Percentiles rank a stretch among this genome's conserved stretches.
Evolutionary conservation across 2,888 invertebrate species (phyloP).

Genomic region (Cepaea hortensis): DNA sequence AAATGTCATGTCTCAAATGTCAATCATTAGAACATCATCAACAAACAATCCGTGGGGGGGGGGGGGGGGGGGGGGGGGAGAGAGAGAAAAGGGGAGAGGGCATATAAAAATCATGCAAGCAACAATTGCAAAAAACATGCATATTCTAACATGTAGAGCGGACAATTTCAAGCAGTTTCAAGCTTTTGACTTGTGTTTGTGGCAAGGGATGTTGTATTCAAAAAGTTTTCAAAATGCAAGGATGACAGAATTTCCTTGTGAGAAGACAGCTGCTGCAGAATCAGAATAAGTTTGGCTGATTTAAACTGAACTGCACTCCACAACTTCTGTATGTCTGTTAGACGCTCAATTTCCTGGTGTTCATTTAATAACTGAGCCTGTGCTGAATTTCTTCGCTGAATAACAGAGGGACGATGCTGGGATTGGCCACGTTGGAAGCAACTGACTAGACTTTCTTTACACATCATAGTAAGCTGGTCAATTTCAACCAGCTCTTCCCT

Average conservation of each 20-base stretch:
- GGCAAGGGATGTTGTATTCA: background rate
- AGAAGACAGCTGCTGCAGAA: conserved; percentile 42
- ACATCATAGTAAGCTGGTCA: conserved; percentile 32
- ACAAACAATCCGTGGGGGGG: too few relatives aligned
- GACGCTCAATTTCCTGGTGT: background rate
- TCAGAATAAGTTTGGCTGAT: conserved; percentile 37
- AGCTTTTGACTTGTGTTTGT: conserved; percentile 1
- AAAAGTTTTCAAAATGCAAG: background rate
- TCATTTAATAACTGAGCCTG: background rate
- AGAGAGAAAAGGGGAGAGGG: too few relatives aligned
- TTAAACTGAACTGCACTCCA: conserved; percentile 31
- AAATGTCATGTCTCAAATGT: too few relatives aligned
- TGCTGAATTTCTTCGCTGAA: background rate
- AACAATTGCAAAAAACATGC: too few relatives aligned
- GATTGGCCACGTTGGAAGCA: conserved; percentile 25
- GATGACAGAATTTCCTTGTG: conserved; percentile 39
- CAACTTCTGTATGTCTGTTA: background rate
- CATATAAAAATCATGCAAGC: too few relatives aligned
- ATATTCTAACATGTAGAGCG: background rate
- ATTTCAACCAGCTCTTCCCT: conserved; percentile 38
- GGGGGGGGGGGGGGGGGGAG: too few relatives aligned
- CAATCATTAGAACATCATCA: too few relatives aligned
- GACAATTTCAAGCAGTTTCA: background rate
- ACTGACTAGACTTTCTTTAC: conserved; percentile 33
- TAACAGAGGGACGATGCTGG: background rate